Base-by-base conservation (phyloP, 2,888 invertebrate genomes). In the Heliconius erato region DNA sequence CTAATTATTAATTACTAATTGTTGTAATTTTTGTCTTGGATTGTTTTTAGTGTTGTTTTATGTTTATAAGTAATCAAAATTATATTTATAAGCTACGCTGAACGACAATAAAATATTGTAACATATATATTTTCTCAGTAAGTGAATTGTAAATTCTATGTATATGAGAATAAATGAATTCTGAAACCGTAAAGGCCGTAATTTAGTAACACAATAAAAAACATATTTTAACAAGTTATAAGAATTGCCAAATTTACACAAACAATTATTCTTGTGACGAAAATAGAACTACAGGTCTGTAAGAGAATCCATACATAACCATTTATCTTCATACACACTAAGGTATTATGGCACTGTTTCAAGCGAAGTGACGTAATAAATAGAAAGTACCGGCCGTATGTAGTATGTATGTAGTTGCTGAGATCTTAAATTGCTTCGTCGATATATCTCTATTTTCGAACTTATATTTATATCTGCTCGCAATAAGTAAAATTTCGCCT, bases 341-440 rank as follows among this genome's bases (percentile, higher is more conserved):
- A 28, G 49, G 26, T 49, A 69, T 69, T 72, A 49, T 72, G 72
- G 72, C 72, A 72, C 16, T 49, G 44, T 28, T 72, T 72, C 72
- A 72, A 72, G 26, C 9, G 11, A 19, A 63, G 44, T 44, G 44
- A 49, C 72, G 72, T 72, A 26, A 72, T 14, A 26, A 72, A 49
- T 72, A 72, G 72, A 72, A 72, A 72, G 72, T 72, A 14, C 71
- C 3, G 9, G 26, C 26, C 16, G 14, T 71, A 40, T 71, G 35
- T 9, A 40, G 35, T 9, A 40, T 40, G 35, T 40, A 71, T 71
- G 26, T 19, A 72, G 72, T 72, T 72, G 72, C 44, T 72, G 44
- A 16, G 26, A 72, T 44, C 40, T 44, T 23, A 71, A 71, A 71
- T n/a, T 40, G 71, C 40, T 35, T 68, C 7, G 11, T 35, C 69